These are phyloP conservation scores for Tadarida brasiliensis DNA, from an alignment of 2,797 vertebrate species.

Conservation along the genomic window DNA sequence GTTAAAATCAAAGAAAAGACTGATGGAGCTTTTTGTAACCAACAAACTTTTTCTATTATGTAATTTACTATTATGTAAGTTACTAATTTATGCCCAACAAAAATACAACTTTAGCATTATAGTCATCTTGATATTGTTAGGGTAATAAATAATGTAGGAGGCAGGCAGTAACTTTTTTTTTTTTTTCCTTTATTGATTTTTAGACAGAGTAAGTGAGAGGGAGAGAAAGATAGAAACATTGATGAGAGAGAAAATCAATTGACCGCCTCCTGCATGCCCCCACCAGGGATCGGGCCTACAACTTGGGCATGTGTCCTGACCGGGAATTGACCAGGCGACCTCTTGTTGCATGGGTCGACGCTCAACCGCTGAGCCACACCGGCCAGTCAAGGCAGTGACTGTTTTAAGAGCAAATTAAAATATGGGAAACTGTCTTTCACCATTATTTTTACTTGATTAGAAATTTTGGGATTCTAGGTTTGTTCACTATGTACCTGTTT, in stretches of 20 bases:
- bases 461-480: conserved; percentile 10
- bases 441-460: conserved; percentile 8
- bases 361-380: too few relatives aligned
- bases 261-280: too few relatives aligned
- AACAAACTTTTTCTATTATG: background rate
- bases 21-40: background rate
- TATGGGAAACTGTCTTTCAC: background rate
- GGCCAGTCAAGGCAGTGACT: background rate
- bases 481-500: background rate
- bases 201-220: too few relatives aligned
- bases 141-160: conserved; percentile 16
- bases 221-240: too few relatives aligned
- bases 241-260: too few relatives aligned
- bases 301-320: too few relatives aligned
- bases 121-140: background rate
- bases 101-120: background rate
- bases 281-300: too few relatives aligned
- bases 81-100: background rate
- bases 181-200: too few relatives aligned
- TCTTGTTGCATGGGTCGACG: too few relatives aligned
- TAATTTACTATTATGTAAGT: background rate
- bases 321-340: too few relatives aligned
- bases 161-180: background rate
- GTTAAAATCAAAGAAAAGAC: conserved; percentile 7
- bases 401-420: conserved; percentile 21